Conservation (phyloP, 2,797 vertebrate genomes). For the Pseudochirops cupreus region DNA sequence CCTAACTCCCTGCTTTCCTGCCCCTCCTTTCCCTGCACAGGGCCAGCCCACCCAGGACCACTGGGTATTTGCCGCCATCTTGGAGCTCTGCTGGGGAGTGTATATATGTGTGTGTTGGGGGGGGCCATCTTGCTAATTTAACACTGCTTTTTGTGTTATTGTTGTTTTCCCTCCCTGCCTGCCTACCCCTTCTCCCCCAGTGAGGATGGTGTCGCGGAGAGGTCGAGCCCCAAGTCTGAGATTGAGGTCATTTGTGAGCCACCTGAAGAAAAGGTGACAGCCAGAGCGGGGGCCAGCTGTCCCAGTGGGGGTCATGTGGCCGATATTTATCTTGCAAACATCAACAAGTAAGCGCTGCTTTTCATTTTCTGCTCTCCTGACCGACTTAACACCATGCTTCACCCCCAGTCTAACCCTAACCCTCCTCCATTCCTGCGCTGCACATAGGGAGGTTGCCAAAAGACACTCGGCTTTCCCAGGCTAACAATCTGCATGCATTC, state of each 20-base stretch:
- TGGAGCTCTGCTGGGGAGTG: neutral
- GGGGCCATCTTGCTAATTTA: slow-evolving; percentile 59
- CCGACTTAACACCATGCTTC: slow-evolving; percentile 61
- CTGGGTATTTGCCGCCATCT: slow-evolving; percentile 30
- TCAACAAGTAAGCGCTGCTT: slow-evolving; percentile 94
- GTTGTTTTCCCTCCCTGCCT: slow-evolving; percentile 76
- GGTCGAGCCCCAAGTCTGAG: slow-evolving; percentile 96
- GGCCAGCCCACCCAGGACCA: slow-evolving; percentile 39
- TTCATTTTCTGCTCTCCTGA: slow-evolving; percentile 73
- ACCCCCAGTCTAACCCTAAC: slow-evolving; percentile 68
- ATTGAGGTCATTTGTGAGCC: slow-evolving; percentile 89
- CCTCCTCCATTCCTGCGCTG: slow-evolving; percentile 38
- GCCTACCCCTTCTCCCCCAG: slow-evolving; percentile 84
- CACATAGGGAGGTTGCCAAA: neutral
- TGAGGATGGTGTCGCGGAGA: slow-evolving; percentile 90
- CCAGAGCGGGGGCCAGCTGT: slow-evolving; percentile 93
- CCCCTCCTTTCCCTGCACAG: slow-evolving; percentile 15
- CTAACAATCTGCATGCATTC: slow-evolving; percentile 57
- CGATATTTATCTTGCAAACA: slow-evolving; percentile 98
- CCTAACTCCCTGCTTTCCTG: slow-evolving; percentile 7
- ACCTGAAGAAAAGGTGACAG: slow-evolving; percentile 94
- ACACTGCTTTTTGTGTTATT: slow-evolving; percentile 68
- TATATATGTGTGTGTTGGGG: slow-evolving; percentile 36
- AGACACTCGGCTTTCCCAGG: slow-evolving; percentile 16
- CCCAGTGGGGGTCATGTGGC: slow-evolving; percentile 97